A percentile compares a stretch with the other conserved stretches of the same genome.
phyloP scores from a whole-genome alignment of 2,797 vertebrate genomes.

The Simalia tracyae region DNA sequence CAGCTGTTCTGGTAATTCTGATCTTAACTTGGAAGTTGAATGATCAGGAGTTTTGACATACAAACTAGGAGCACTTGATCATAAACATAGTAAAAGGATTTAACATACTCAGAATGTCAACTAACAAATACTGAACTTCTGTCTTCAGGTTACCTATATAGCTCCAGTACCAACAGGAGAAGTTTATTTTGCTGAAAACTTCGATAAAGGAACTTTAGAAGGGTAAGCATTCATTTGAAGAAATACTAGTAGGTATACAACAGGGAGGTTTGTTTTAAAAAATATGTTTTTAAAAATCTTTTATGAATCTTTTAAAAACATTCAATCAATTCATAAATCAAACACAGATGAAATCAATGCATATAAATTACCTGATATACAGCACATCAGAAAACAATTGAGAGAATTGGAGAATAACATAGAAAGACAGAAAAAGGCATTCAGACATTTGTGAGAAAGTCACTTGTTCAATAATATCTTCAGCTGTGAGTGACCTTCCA shows the following conservation, averaged over 20 bases:
- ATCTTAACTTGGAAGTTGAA: not conserved
- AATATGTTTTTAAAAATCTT: not conserved
- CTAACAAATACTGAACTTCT: not conserved
- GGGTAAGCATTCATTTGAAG: slow-evolving; percentile 79
- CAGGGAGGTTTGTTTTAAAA: not conserved
- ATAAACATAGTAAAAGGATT: not conserved
- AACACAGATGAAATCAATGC: not conserved
- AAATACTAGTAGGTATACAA: not conserved
- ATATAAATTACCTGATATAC: not conserved
- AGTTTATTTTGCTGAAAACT: slow-evolving; percentile 90
- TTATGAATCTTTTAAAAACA: not conserved
- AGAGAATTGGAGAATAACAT: not conserved
- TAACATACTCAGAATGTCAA: not conserved
- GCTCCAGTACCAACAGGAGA: slow-evolving; percentile 92
- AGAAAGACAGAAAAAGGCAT: not conserved
- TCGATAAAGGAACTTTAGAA: slow-evolving; percentile 90
- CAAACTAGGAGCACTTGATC: not conserved
- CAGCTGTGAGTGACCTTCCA: not conserved
- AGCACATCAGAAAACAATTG: not conserved
- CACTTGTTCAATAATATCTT: not conserved
- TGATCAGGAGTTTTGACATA: not conserved
- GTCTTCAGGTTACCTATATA: slow-evolving; percentile 88
- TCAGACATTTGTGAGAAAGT: not conserved
- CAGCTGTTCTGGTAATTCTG: not conserved
- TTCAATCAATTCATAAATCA: not conserved